Percentiles rank a stretch among this genome's conserved stretches.
phyloP scores from a whole-genome alignment of 2,888 invertebrate genomes.

The Pinctada fucata region DNA sequence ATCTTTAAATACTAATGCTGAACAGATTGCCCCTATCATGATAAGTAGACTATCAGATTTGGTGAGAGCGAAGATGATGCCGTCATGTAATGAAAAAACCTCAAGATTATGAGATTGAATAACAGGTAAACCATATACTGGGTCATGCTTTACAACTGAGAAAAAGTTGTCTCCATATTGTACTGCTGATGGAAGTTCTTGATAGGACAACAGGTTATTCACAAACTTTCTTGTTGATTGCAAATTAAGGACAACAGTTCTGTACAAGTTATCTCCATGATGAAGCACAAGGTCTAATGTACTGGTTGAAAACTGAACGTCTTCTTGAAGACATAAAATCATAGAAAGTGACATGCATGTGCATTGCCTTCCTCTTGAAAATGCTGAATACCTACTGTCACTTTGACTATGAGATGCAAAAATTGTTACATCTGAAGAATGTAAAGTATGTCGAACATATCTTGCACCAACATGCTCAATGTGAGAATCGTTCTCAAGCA shows the following conservation, averaged over 20 bases:
- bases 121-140: not conserved
- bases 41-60: conserved; percentile 14
- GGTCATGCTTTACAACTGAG: not conserved
- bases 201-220: not conserved
- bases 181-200: not conserved
- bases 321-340: not conserved
- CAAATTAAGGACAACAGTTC: not conserved
- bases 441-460: too few relatives aligned
- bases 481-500: too few relatives aligned
- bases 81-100: not conserved
- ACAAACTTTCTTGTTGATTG: not conserved
- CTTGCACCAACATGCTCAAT: too few relatives aligned
- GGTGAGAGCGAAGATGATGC: not conserved
- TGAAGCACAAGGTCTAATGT: not conserved
- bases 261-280: not conserved
- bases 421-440: too few relatives aligned
- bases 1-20: conserved; percentile 26
- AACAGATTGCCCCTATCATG: conserved; percentile 37
- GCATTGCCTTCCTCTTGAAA: not conserved
- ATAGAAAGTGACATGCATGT: not conserved
- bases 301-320: not conserved
- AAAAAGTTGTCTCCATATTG: not conserved
- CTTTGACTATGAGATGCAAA: not conserved
- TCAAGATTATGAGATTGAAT: not conserved
- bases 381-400: not conserved